phyloP scores from a whole-genome alignment of 2,888 invertebrate genomes.

The Gryllus longicercus region DNA sequence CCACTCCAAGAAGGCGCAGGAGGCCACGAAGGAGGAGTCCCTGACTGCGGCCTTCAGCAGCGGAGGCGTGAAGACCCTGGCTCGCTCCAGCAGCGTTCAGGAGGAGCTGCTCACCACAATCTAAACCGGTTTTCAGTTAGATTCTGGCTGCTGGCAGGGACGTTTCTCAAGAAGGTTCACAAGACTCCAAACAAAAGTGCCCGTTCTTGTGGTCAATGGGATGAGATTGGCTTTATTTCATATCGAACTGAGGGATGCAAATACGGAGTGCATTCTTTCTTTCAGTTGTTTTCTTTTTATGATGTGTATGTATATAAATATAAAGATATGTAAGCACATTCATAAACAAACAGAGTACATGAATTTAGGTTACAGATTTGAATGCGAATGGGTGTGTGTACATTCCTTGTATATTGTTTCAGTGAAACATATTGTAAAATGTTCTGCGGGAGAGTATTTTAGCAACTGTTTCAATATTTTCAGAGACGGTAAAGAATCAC shows the following conservation, averaged over 20 bases:
- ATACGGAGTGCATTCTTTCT: background rate
- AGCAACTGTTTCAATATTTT: background rate
- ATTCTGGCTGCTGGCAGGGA: background rate
- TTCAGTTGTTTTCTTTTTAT: background rate
- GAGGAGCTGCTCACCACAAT: slow-evolving; percentile 67
- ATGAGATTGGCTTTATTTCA: background rate
- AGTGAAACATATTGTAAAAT: background rate
- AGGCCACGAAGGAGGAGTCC: slow-evolving; percentile 58
- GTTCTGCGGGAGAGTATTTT: slow-evolving; percentile 10
- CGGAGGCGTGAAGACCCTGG: slow-evolving; percentile 53
- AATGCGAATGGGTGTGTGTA: background rate
- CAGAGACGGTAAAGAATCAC: background rate
- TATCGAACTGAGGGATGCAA: slow-evolving; percentile 1
- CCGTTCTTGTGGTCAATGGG: background rate
- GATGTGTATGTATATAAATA: background rate
- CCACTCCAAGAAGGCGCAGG: slow-evolving; percentile 63
- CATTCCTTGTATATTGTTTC: slow-evolving; percentile 11
- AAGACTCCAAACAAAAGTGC: background rate
- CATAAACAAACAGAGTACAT: background rate
- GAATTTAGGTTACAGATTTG: slow-evolving; percentile 1
- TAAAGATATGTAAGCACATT: background rate
- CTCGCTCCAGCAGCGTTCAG: slow-evolving; percentile 78
- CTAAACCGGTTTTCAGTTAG: slow-evolving; percentile 19
- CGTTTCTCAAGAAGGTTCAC: background rate
- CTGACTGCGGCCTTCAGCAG: slow-evolving; percentile 58